Conservation (phyloP, 2,888 invertebrate species). For the Tipula confusa region DNA sequence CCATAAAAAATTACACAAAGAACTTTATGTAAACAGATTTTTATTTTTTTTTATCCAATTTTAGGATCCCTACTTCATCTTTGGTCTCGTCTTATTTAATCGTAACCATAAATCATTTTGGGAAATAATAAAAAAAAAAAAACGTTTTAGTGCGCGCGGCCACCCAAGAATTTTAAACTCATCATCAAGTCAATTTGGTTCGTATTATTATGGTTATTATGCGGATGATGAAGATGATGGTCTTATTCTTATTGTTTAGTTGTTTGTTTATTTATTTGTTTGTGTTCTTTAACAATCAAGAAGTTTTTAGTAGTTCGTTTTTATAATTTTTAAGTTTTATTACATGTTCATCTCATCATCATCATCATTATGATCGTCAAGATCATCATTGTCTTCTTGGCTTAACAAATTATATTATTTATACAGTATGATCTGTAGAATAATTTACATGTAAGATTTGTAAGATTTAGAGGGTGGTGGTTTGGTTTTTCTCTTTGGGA, state of each 20-base stretch:
- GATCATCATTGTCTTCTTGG: neutral
- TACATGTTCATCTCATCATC: neutral
- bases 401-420: neutral
- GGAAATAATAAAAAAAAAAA: neutral
- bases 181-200: constrained; percentile 12
- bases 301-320: constrained; percentile 7
- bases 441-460: too few species aligned
- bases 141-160: neutral
- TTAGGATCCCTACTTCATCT: neutral
- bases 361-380: neutral
- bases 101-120: constrained; percentile 3
- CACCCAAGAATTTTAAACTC: constrained; percentile 17
- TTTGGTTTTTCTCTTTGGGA: too few species aligned
- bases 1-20: too few species aligned
- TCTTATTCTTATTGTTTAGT: neutral
- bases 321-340: neutral
- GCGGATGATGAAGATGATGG: constrained; percentile 25
- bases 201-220: neutral
- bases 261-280: neutral
- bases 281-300: constrained; percentile 16
- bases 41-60: neutral
- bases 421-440: too few species aligned
- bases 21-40: too few species aligned
- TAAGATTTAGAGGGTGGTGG: too few species aligned
- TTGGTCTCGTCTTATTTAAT: neutral